Evolutionary conservation across 2,888 invertebrate species (phyloP).

Genomic region (Bunonema sp.): DNA sequence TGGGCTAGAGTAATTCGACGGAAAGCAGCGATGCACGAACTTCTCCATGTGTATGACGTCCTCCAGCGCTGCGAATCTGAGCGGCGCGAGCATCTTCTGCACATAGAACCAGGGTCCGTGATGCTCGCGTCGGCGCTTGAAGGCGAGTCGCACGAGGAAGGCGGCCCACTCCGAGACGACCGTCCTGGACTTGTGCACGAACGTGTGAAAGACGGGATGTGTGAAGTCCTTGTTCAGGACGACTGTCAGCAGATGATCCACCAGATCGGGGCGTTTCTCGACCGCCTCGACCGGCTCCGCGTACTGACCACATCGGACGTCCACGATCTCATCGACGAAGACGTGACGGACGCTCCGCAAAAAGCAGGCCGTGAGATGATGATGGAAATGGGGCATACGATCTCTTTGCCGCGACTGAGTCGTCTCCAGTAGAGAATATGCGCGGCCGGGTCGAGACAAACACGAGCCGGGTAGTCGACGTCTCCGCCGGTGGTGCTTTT

Average conservation of each 20-base stretch:
- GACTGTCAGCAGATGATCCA: conserved; percentile 10
- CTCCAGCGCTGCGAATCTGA: background rate
- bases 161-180: conserved; percentile 8
- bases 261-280: conserved; percentile 2
- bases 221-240: conserved; percentile 19
- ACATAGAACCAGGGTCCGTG: conserved; percentile 24
- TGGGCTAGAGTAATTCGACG: no score
- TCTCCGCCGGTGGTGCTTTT: no score
- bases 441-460: conserved; percentile 17
- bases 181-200: background rate
- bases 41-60: background rate
- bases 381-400: background rate
- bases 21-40: background rate
- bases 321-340: conserved; percentile 18
- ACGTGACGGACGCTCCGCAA: conserved; percentile 4
- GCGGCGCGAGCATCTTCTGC: conserved; percentile 17
- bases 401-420: background rate
- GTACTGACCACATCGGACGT: conserved; percentile 10
- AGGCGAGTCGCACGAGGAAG: conserved; percentile 11
- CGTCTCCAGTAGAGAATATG: conserved; percentile 23
- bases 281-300: no score
- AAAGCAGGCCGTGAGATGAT: background rate
- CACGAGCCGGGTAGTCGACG: no score
- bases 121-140: conserved; percentile 13
- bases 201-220: conserved; percentile 10